Evolutionary conservation across 2,888 invertebrate genomes (phyloP).

Genomic region (Lepidochrysops patricia): DNA sequence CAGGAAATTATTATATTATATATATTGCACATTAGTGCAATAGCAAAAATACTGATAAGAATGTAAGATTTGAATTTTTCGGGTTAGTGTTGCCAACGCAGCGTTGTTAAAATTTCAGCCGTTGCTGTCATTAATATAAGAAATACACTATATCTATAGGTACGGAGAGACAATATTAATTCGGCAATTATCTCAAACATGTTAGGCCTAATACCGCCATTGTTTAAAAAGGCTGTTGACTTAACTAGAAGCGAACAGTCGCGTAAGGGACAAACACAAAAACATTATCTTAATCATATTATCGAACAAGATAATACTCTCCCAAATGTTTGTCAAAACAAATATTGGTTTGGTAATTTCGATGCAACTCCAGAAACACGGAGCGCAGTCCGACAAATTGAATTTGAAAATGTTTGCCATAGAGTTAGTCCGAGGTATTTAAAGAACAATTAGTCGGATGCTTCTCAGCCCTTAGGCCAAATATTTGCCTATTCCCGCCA

Average conservation of each 20-base stretch:
- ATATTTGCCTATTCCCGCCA: slow-evolving; percentile 71
- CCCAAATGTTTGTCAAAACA: slow-evolving; percentile 39
- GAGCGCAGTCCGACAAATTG: slow-evolving; percentile 58
- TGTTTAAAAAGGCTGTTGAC: not conserved
- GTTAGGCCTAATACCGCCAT: too few species aligned
- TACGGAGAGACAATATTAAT: too few species aligned
- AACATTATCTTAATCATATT: not conserved
- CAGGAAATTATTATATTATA: too few species aligned
- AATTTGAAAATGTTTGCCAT: slow-evolving; percentile 61
- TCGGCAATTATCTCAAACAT: too few species aligned
- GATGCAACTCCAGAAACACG: slow-evolving; percentile 31
- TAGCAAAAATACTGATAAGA: too few species aligned
- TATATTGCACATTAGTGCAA: too few species aligned
- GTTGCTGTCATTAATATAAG: too few species aligned
- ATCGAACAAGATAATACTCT: slow-evolving; percentile 2
- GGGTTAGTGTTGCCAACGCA: too few species aligned
- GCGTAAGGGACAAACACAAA: not conserved
- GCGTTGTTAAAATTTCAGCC: too few species aligned
- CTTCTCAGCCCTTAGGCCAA: slow-evolving; percentile 63
- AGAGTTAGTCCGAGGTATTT: slow-evolving; percentile 66
- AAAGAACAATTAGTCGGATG: slow-evolving; percentile 72
- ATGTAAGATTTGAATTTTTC: too few species aligned
- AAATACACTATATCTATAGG: too few species aligned
- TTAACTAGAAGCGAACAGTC: not conserved
- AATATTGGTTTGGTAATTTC: slow-evolving; percentile 51